Evolutionary conservation across 92 coral and sea anemone genomes (phyloP).

Genomic region (Actinernus sp.): DNA sequence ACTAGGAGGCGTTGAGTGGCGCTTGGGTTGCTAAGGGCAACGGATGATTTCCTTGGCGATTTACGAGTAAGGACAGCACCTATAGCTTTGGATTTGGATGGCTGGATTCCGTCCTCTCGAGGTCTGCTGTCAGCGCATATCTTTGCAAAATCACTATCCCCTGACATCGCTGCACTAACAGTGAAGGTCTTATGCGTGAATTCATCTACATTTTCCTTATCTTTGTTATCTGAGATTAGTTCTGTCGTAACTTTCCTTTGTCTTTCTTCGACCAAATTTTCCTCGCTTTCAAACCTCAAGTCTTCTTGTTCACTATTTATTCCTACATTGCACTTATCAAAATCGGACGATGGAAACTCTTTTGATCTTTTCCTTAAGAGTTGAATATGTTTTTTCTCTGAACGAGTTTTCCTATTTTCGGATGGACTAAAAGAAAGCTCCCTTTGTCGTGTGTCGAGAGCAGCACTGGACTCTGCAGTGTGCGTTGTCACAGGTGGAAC

Average conservation of each 20-base stretch:
- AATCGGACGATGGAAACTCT: too few species aligned
- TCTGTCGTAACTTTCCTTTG: not conserved
- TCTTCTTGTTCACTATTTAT: too few species aligned
- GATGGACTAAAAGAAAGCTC: slow-evolving; percentile 28
- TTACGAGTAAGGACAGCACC: not conserved
- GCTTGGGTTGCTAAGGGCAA: not conserved
- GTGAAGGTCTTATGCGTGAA: not conserved
- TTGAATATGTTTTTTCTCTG: too few species aligned
- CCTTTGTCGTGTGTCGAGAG: not conserved
- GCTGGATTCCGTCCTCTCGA: too few species aligned
- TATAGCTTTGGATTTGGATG: not conserved
- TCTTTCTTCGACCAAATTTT: not conserved
- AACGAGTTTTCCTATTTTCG: not conserved
- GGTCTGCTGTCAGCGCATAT: too few species aligned
- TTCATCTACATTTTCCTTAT: not conserved
- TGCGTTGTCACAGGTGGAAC: not conserved
- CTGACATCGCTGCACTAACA: not conserved
- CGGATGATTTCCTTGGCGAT: not conserved
- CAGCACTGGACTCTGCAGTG: not conserved
- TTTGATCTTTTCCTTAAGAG: too few species aligned
- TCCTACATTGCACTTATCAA: too few species aligned
- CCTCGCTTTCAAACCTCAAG: not conserved
- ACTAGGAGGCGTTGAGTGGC: slow-evolving; percentile 33
- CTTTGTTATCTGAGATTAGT: too few species aligned
- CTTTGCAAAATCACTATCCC: too few species aligned